A percentile compares a stretch with the other conserved stretches of the same genome.
phyloP scores from a whole-genome alignment of 2,797 vertebrate species.

The Siniperca obscura region DNA sequence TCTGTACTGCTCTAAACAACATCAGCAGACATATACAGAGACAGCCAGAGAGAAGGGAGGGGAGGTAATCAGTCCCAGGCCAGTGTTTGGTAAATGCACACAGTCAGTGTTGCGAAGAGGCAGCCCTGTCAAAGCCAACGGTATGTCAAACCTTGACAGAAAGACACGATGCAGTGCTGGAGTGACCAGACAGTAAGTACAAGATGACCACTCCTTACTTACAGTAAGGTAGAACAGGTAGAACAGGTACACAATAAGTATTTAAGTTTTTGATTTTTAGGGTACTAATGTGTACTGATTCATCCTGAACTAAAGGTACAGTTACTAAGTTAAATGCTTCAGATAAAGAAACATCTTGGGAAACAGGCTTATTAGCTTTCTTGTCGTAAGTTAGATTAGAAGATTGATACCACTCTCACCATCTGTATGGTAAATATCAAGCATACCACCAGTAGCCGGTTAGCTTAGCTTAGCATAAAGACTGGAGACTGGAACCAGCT shows the following conservation, averaged over 20 bases:
- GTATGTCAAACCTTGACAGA: conserved; percentile 28
- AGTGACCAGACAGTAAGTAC: conserved; percentile 8
- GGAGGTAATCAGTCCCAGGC: conserved; percentile 78
- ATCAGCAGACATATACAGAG: conserved; percentile 77
- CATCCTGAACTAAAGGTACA: background rate
- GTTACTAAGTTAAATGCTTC: background rate
- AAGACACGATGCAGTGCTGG: conserved; percentile 15
- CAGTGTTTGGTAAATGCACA: conserved; percentile 79
- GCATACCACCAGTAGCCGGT: background rate
- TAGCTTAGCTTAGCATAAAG: background rate
- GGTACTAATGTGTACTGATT: background rate
- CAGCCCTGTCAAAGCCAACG: conserved; percentile 40
- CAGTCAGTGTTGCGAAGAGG: conserved; percentile 66
- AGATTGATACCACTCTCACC: background rate
- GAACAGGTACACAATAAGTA: conserved; percentile 9
- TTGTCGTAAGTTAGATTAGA: background rate
- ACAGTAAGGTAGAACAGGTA: background rate
- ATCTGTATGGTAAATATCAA: background rate
- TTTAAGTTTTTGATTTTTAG: background rate
- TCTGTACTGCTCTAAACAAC: conserved; percentile 70
- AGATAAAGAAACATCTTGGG: background rate
- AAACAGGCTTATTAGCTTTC: background rate
- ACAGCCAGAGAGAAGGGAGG: conserved; percentile 53
- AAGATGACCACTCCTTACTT: conserved; percentile 14
- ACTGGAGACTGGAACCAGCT: background rate